phyloP scores from a whole-genome alignment of 2,888 invertebrate genomes.

The Drosophila sordidapex region DNA sequence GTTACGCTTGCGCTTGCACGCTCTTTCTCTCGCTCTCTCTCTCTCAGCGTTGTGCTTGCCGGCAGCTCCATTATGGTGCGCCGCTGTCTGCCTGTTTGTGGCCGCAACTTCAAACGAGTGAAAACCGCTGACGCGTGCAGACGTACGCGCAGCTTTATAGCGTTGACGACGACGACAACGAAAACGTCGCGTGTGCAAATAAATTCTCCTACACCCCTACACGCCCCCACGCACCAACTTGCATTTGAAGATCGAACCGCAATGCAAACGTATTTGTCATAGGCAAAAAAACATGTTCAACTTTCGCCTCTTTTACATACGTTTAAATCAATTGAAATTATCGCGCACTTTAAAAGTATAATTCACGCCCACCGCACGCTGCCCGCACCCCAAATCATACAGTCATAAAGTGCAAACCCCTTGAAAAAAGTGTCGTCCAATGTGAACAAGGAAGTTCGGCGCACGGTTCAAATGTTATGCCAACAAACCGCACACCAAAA shows the following conservation, averaged over 20 bases:
- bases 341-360: slow-evolving; percentile 35
- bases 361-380: slow-evolving; percentile 1
- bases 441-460: slow-evolving; percentile 67
- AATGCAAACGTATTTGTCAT: slow-evolving; percentile 63
- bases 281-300: slow-evolving; percentile 43
- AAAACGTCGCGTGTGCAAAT: slow-evolving; percentile 59
- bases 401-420: slow-evolving; percentile 41
- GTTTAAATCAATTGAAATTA: slow-evolving; percentile 53
- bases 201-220: slow-evolving; percentile 10
- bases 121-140: slow-evolving; percentile 76
- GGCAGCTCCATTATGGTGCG: slow-evolving; percentile 29
- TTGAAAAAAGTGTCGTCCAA: slow-evolving; percentile 35
- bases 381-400: slow-evolving; percentile 5
- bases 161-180: slow-evolving; percentile 40
- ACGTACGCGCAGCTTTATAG: slow-evolving; percentile 64
- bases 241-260: slow-evolving; percentile 34
- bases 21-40: slow-evolving; percentile 11
- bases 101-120: slow-evolving; percentile 71
- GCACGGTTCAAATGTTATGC: slow-evolving; percentile 73
- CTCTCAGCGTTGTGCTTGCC: slow-evolving; percentile 20
- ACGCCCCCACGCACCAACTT: slow-evolving; percentile 1
- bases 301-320: slow-evolving; percentile 64
- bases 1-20: slow-evolving; percentile 51
- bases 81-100: slow-evolving; percentile 39
- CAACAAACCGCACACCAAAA: slow-evolving; percentile 52